Conservation (phyloP, 2,113 vertebrate genomes). For the Daphoenositta chrysoptera region DNA sequence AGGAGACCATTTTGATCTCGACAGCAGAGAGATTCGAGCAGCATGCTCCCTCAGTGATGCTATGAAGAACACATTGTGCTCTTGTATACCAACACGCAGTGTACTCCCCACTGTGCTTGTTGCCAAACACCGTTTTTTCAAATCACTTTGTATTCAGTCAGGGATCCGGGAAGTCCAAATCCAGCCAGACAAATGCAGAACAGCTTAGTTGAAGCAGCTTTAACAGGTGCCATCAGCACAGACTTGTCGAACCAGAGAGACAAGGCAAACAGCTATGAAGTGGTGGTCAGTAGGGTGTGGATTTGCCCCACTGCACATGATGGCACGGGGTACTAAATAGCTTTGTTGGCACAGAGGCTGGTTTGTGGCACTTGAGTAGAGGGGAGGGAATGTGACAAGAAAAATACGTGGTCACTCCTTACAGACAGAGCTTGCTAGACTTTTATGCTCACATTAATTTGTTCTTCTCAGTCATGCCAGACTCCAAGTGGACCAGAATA, state of each 20-base stretch:
- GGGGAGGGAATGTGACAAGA: not conserved
- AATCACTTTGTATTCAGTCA: constrained; percentile 74
- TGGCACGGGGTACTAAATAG: not conserved
- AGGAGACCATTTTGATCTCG: constrained; percentile 66
- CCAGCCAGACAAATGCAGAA: constrained; percentile 77
- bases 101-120: constrained; percentile 72
- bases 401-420: not conserved
- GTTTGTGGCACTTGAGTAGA: not conserved
- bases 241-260: constrained; percentile 68
- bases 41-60: constrained; percentile 56
- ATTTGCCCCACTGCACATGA: constrained; percentile 16
- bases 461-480: not conserved
- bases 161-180: constrained; percentile 74
- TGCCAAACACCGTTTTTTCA: constrained; percentile 75
- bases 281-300: constrained; percentile 43
- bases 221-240: constrained; percentile 73
- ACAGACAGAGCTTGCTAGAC: not conserved
- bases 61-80: constrained; percentile 67
- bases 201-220: constrained; percentile 77
- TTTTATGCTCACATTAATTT: not conserved
- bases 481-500: not conserved
- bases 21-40: constrained; percentile 47
- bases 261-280: constrained; percentile 50
- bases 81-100: constrained; percentile 70
- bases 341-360: not conserved